A percentile compares a stretch with the other conserved stretches of the same genome.
Conservation (phyloP, 2,888 invertebrate genomes). For the Acronicta alni region DNA sequence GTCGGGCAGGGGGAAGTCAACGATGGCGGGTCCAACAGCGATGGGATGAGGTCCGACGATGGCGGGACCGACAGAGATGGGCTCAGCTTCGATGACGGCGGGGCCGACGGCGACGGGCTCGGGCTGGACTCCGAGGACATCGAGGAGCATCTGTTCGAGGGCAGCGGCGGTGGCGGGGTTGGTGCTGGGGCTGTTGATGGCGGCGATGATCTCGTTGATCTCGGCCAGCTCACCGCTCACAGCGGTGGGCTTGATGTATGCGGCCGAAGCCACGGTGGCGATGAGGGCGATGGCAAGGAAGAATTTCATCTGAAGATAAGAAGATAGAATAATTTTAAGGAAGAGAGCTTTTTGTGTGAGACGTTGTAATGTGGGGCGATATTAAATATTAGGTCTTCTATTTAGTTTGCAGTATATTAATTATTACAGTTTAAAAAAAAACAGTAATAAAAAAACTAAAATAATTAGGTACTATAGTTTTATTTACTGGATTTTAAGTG, state of each 20-base stretch:
- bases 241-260: conserved; percentile 51
- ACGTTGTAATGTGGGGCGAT: too few relatives aligned
- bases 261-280: conserved; percentile 73
- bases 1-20: conserved; percentile 53
- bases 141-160: conserved; percentile 48
- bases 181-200: conserved; percentile 74
- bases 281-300: conserved; percentile 72
- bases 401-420: too few relatives aligned
- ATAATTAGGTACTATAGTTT: too few relatives aligned
- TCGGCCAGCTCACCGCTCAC: conserved; percentile 52
- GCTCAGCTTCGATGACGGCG: conserved; percentile 35
- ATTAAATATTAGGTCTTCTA: too few relatives aligned
- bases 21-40: conserved; percentile 42
- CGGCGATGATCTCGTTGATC: conserved; percentile 68
- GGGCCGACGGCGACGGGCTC: conserved; percentile 40
- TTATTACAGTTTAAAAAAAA: too few relatives aligned
- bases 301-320: conserved; percentile 72
- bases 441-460: too few relatives aligned
- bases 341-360: too few relatives aligned
- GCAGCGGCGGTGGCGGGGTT: conserved; percentile 71
- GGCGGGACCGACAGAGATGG: conserved; percentile 48
- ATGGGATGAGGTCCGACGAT: conserved; percentile 34
- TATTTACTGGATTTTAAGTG: too few relatives aligned
- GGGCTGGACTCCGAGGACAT: conserved; percentile 30
- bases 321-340: too few relatives aligned